Conservation (phyloP, 2,888 invertebrate species). For the Adineta ricciae region DNA sequence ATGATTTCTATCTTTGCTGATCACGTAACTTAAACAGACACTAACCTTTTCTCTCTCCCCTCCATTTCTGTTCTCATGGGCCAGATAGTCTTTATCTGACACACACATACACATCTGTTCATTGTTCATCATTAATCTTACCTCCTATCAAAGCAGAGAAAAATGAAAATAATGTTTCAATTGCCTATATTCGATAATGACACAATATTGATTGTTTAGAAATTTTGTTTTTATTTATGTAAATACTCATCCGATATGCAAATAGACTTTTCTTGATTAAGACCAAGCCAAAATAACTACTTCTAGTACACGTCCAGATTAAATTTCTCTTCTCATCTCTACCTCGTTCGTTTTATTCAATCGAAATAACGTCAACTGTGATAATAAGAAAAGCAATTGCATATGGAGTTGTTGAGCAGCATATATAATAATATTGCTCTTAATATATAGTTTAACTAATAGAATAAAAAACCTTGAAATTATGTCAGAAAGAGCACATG, state of each 20-base stretch:
- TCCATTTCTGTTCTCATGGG: neutral
- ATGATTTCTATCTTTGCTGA: neutral
- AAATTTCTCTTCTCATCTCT: no score
- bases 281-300: no score
- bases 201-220: neutral
- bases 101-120: neutral
- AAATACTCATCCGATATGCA: neutral
- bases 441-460: neutral
- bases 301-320: no score
- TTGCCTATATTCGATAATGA: neutral
- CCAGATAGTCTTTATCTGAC: neutral
- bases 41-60: neutral
- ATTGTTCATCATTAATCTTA: neutral
- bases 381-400: neutral
- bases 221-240: neutral
- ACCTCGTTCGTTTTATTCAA: neutral
- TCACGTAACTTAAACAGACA: neutral
- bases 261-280: neutral
- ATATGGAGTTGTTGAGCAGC: neutral
- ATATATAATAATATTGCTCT: neutral
- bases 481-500: neutral
- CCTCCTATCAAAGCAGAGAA: neutral
- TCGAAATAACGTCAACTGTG: neutral
- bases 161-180: neutral
- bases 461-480: neutral